Base-by-base conservation (phyloP, 2,888 invertebrate genomes). In the Orthosia cruda region DNA sequence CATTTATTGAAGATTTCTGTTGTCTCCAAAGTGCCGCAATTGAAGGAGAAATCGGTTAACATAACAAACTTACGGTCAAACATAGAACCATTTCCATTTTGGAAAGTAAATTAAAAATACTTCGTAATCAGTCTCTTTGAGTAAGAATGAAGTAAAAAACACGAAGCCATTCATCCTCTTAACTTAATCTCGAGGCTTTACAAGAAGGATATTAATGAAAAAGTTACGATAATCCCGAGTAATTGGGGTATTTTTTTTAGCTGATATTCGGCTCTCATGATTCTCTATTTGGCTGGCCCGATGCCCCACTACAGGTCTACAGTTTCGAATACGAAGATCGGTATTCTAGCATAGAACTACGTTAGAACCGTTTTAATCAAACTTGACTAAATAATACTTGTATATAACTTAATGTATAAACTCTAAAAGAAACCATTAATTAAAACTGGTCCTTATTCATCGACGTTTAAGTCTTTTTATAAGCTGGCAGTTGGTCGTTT, bases 361-460 rank as follows among this genome's bases (percentile, higher is more conserved):
- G 62, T 71, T 67, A 64, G 23, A 75, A 62, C 67, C 11, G 66
- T 67, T 75, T 75, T 63, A 71, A 75, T 77, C 64, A 69, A 85
- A 74, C 40, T 80, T 80, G 16, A 72, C 62, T 65, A n/a, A 61
- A 50, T 49, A 20, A 72, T 72, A 68, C 63, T 71, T 69, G 45
- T 49, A 20, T 74, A 50, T 50, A 74, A 77, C 62, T 55, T 45
- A 57, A n/a, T 32, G 16, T 68, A n/a, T n/a, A n/a, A n/a, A n/a
- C n/a, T 45, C 49, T 65, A 40, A 50, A 47, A 18, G 40, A 57
- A 49, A 61, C 61, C 40, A 69, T 80, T 71, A 72, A 75, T 69
- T 57, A 61, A 55, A 40, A 55, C 54, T 79, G 13, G n/a, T 12
- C 40, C 47, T 62, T 65, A 73, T 66, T 81, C 64, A 61, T 59